Evolutionary conservation across 2,888 invertebrate species (phyloP), one percentile per base, ranked within the genome.

Genomic region (Criorhina ranunculi): DNA sequence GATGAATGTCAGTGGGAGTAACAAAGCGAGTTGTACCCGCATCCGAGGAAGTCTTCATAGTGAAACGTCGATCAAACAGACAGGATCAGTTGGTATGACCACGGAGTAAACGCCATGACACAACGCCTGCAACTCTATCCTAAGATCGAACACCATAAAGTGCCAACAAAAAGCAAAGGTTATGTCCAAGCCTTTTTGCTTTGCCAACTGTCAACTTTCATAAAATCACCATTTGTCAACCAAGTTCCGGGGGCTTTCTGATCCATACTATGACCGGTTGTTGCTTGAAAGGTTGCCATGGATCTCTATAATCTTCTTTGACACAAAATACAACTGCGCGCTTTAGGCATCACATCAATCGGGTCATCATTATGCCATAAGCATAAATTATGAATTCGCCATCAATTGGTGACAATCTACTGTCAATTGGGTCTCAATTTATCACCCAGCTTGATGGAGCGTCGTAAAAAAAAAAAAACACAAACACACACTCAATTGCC

Each of bases 381-480:
- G n/a, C 24, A 24, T 53, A 37, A 62, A 82, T 64, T 66, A 40
- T 53, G 44, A 46, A 57, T 72, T 66, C 51, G 42, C 49, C 64
- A 70, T 37, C 78, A 60, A 78, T 78, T 78, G 60, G 12, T 49
- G 60, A 42, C 66, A 66, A 83, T 78, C 46, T 70, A 76, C 24
- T 35, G 44, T 40, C 60, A 85, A 85, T 80, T 80, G 80, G 24
- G 24, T 35, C 29, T 12, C 75, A 85, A 79, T 85, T 79, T 59
- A 69, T 67, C 60, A 46, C 29, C 12, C 42, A 66, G 11, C 33
- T 49, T 19, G 69, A 64, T 60, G 15, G 37, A 8, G 35, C 15
- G 35, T 5, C 40, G 24, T 15, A 44, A 31, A 44, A 62, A 55
- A 42, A 5, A 55, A 31, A 40, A 44, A 1, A 12, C n/a, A 19